Evolutionary conservation across 2,888 invertebrate genomes (phyloP), one percentile per base, ranked within the genome.

Genomic region (Arrhopalites spinosus): DNA sequence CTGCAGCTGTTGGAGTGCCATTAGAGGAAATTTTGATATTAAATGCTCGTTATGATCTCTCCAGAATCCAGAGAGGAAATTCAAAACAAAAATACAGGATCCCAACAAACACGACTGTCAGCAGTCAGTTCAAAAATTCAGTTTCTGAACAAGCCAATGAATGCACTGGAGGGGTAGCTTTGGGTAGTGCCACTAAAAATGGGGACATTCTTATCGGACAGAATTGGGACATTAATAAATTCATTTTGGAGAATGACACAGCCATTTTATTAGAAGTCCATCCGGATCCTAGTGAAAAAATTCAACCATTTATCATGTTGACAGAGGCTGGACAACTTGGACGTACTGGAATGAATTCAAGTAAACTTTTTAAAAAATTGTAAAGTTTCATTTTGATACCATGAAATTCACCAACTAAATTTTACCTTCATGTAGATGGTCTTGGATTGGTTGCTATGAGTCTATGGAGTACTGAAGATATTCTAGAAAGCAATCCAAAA

Each of bases 251-350:
- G 13, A 72, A 80, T 43, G 78, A 80, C 29, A 77, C 78, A 1
- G 78, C 78, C 0, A 78, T 80, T 61, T 36, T 80, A 53, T 74
- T 80, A 0, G 78, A 79, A 69, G 79, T 80, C 36, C 76, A 78
- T 70, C 80, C 80, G 3, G 75, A 79, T 56, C 77, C 78, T 5
- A 77, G 75, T 61, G 80, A 80, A 61, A 72, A 76, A 30, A 78
- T 79, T 11, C 71, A 76, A n/a, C 78, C 80, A 0, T 78, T 80
- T 47, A 76, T 80, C 0, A 74, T 74, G 23, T 72, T 80, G 0
- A 75, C 80, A 0, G 79, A 80, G 67, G 79, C 78, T 3, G 80
- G 80, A 1, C 79, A 79, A 56, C 64, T 80, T 17, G 77, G 78
- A 5, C 53, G 74, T 8, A 72, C 63, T 23, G 80, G 80, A 3